Percentiles rank a stretch among this genome's conserved stretches.
Evolutionary conservation across 2,888 invertebrate species (phyloP).

Genomic region (Stomorhina lunata): DNA sequence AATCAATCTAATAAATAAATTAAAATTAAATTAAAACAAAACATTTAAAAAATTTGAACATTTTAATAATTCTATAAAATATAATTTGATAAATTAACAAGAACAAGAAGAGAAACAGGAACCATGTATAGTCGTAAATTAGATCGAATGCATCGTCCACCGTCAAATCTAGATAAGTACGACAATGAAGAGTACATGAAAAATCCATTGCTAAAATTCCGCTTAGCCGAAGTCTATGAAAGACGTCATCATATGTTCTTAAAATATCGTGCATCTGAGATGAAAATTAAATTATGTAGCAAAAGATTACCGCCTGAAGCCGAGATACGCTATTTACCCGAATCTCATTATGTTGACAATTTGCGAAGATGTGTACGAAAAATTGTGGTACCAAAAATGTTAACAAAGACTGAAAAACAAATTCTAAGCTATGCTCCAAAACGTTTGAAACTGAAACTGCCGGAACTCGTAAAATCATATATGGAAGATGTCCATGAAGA

Average conservation of each 20-base stretch:
- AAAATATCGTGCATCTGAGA: conserved; percentile 75
- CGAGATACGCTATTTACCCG: conserved; percentile 81
- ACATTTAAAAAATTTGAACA: too few species aligned
- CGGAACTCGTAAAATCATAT: conserved; percentile 80
- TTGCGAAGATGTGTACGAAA: conserved; percentile 82
- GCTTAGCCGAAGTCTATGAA: conserved; percentile 76
- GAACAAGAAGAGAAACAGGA: not conserved
- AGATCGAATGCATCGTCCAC: conserved; percentile 76
- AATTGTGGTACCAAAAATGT: conserved; percentile 83
- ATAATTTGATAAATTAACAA: too few species aligned
- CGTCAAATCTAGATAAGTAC: conserved; percentile 76
- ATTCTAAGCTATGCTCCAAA: conserved; percentile 83
- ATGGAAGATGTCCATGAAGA: conserved; percentile 82
- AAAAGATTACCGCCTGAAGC: conserved; percentile 75
- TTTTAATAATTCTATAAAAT: too few species aligned
- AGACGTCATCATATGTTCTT: conserved; percentile 76
- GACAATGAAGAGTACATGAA: conserved; percentile 78
- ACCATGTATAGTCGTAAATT: conserved; percentile 75
- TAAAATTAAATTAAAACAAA: too few species aligned
- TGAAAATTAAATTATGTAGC: conserved; percentile 75
- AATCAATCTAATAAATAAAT: too few species aligned
- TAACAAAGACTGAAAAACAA: conserved; percentile 82
- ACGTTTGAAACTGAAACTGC: conserved; percentile 82
- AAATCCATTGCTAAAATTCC: conserved; percentile 78
- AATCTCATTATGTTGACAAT: conserved; percentile 81